Base-by-base conservation (phyloP, 2,797 vertebrate genomes). In the Salmo trutta region DNA sequence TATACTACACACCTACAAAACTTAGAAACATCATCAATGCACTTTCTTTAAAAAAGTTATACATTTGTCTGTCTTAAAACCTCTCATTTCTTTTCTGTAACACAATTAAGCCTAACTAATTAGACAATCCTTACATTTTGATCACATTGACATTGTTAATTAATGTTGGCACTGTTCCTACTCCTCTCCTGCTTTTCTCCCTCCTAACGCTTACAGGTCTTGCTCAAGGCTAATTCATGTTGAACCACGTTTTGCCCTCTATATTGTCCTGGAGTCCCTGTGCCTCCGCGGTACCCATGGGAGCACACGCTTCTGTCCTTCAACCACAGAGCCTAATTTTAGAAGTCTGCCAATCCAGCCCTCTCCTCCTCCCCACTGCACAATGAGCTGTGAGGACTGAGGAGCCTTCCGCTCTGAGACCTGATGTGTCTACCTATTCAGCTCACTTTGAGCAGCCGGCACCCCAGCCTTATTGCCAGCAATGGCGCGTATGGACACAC, bases 391-490 rank as follows among this genome's bases (percentile, higher is more conserved):
- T 1, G 79, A 88, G 82, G 76, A 80, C 75, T 84, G 76, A 81
- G 86, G 84, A 87, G 6, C 36, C 36, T 7, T 36, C 36, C 6
- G 1, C 54, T 56, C 54, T 56, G 54, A 56, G 17, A 56, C 54
- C 54, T 90, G 88, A 82, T 77, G 83, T 87, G 88, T 90, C 91
- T 36, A 87, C 82, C 73, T 77, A 77, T 90, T 19, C 86, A 88
- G 81, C 86, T 91, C 87, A 88, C 79, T 31, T 56, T 41, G 67
- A 79, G 73, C 79, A 79, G 82, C 86, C 72, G 16, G 27, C 19
- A 69, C 66, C 29, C 19, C 86, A 19, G 54, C 16, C 15, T 19
- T n/a, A 5, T n/a, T 36, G 33, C 5, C 41, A 41, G 41, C 41
- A 47, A 47, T 47, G 41, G 41, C 41, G 2, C 8, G 41, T 8